Percentiles rank a stretch among this genome's conserved stretches.
Conservation (phyloP, 92 coral and sea anemone species). For the Desmophyllum pertusum region DNA sequence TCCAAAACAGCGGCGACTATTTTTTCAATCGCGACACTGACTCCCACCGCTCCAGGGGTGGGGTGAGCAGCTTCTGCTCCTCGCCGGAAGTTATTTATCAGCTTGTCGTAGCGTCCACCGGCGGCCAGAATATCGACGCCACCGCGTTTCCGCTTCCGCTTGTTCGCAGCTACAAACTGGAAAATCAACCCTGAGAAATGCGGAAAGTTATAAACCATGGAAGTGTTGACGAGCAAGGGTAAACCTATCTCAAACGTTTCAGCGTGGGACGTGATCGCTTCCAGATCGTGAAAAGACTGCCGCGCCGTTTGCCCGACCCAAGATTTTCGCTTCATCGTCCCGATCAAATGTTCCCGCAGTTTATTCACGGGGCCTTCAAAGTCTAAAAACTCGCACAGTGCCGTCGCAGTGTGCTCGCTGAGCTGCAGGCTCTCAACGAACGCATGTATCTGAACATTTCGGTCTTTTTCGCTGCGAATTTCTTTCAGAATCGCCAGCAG, state of each 20-base stretch:
- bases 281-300: conserved; percentile 83
- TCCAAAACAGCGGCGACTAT: conserved; percentile 80
- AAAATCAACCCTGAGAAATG: conserved; percentile 92
- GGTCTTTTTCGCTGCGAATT: conserved; percentile 65
- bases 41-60: conserved; percentile 93
- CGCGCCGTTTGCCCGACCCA: conserved; percentile 64
- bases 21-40: conserved; percentile 86
- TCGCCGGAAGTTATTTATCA: conserved; percentile 73
- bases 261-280: conserved; percentile 70
- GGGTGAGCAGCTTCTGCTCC: conserved; percentile 69
- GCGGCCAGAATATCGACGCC: conserved; percentile 94
- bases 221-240: conserved; percentile 69
- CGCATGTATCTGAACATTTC: conserved; percentile 74
- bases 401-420: conserved; percentile 67
- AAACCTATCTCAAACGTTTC: conserved; percentile 71
- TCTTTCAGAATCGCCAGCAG: conserved; percentile 80
- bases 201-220: conserved; percentile 83
- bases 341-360: conserved; percentile 75
- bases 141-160: conserved; percentile 90
- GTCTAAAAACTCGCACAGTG: conserved; percentile 72
- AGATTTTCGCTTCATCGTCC: conserved; percentile 71
- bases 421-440: conserved; percentile 74
- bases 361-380: conserved; percentile 83
- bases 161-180: conserved; percentile 94
- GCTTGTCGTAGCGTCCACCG: conserved; percentile 96